Evolutionary conservation across 2,797 vertebrate genomes (phyloP).

Genomic region (Lutra lutra): DNA sequence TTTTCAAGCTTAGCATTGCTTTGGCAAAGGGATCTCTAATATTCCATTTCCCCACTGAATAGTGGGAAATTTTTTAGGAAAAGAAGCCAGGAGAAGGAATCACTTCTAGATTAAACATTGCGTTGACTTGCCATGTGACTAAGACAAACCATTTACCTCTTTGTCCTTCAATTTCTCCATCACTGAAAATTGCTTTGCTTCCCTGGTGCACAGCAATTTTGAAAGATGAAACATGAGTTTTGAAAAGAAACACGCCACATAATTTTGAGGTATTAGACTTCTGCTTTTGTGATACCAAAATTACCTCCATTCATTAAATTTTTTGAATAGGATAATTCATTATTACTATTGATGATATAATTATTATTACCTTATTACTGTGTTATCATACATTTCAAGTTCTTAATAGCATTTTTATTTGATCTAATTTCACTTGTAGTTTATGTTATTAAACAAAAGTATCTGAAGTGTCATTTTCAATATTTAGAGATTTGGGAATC

Average conservation of each 20-base stretch:
- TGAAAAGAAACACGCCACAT: conserved; percentile 79
- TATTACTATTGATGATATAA: conserved; percentile 77
- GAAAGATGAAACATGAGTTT: conserved; percentile 79
- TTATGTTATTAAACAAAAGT: conserved; percentile 72
- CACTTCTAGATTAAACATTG: conserved; percentile 62
- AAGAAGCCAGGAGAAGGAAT: conserved; percentile 56
- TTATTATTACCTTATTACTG: conserved; percentile 77
- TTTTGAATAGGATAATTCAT: conserved; percentile 76
- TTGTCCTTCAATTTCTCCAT: conserved; percentile 78
- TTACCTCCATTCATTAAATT: conserved; percentile 77
- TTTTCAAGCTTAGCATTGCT: conserved; percentile 69
- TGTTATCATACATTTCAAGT: conserved; percentile 74
- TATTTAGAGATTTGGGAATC: conserved; percentile 64
- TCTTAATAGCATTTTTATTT: conserved; percentile 76
- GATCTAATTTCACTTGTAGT: conserved; percentile 74
- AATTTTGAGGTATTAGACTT: conserved; percentile 77
- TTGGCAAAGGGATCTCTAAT: conserved; percentile 59
- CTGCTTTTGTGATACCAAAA: conserved; percentile 75
- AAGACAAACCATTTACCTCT: conserved; percentile 78
- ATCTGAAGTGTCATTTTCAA: conserved; percentile 76
- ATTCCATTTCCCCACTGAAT: conserved; percentile 45
- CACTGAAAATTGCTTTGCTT: conserved; percentile 77
- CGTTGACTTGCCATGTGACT: conserved; percentile 69
- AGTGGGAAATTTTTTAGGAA: conserved; percentile 65
- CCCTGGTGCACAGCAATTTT: conserved; percentile 76